These are phyloP conservation scores for Tipula vernalis DNA, from an alignment of 2,888 invertebrate genomes.

Conservation along the genomic window DNA sequence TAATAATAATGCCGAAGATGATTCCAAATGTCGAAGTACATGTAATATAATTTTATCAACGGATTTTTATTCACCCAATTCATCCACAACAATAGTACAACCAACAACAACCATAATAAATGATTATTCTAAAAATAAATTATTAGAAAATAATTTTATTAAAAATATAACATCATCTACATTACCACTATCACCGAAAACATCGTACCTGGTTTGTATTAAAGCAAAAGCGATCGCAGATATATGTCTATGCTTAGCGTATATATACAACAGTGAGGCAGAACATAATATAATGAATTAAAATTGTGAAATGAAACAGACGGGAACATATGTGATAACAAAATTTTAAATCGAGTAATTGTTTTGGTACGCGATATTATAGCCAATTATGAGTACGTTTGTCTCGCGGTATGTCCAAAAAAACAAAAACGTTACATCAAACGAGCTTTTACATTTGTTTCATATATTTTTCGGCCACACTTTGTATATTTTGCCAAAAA, in stretches of 20 bases:
- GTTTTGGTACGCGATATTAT: background rate
- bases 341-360: background rate
- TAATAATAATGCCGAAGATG: background rate
- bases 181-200: background rate
- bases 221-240: background rate
- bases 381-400: background rate
- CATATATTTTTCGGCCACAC: background rate
- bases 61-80: conserved; percentile 26
- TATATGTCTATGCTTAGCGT: background rate
- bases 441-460: background rate
- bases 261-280: background rate
- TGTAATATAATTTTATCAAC: conserved; percentile 52
- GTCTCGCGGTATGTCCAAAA: background rate
- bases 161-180: background rate
- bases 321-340: background rate
- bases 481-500: conserved; percentile 4
- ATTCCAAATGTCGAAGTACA: conserved; percentile 45
- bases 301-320: background rate
- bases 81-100: background rate
- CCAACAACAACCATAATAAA: conserved; percentile 16
- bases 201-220: conserved; percentile 8
- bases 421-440: background rate
- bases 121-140: conserved; percentile 8
- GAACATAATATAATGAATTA: background rate
- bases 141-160: conserved; percentile 5